Evolutionary conservation across 2,113 vertebrate genomes (phyloP), one percentile per base, ranked within the genome.

Genomic region (Pterocles burchelli): DNA sequence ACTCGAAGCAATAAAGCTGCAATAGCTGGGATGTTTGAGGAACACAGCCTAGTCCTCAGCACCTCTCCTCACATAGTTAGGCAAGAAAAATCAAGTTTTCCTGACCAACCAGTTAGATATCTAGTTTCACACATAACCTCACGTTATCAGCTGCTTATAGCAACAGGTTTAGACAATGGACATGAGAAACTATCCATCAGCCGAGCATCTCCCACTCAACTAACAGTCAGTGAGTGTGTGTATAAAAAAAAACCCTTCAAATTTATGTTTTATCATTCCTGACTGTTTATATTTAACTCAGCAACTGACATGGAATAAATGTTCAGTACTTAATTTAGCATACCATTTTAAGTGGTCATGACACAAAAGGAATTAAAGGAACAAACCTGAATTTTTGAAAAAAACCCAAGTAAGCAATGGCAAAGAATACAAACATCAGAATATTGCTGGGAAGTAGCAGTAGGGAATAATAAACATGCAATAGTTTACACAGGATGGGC

Each of bases 291-390:
- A 95, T 91, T 96, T 88, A 94, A 88, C 68, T 88, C 34, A 10
- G 55, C 63, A 83, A 91, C 85, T 68, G 85, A 90, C 88, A 92
- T 6, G 52, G 68, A 80, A 84, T 86, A 91, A 93, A 92, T 38
- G 76, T 45, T 65, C 85, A 85, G 81, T 51, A 80, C 89, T 95
- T 95, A 84, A 96, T 92, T 96, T 78, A 95, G 88, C 90, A 85
- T 45, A 76, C 43, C 68, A 55, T 83, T 90, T 12, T 24, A 95
- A 95, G 79, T n/a, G 79, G 88, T 78, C 86, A 84, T 21, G 65
- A 71, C 85, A 94, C 52, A 84, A 77, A 81, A 92, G 36, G 76
- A 94, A 93, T 92, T 84, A 85, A 93, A 93, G 65, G 63, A 93
- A 93, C 41, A 25, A 93, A 93, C 10, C 6, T 78, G 76, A 90